Percentiles rank a stretch among this genome's conserved stretches.
phyloP scores from a whole-genome alignment of 64 coral and sea anemone species.

The Porites australiensis region DNA sequence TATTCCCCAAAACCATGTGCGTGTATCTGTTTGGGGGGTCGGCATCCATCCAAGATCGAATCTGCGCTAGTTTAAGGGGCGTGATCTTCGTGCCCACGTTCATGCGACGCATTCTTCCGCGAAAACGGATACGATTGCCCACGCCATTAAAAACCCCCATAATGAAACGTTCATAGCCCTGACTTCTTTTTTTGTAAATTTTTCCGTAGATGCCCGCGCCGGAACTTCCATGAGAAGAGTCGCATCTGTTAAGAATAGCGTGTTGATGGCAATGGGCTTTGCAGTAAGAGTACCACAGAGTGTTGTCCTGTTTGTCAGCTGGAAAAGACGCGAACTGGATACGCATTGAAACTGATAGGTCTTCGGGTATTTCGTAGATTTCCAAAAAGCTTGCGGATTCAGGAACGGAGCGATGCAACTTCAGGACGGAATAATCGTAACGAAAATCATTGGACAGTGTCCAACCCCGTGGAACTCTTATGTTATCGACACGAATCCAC shows the following conservation, averaged over 20 bases:
- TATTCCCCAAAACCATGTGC: background rate
- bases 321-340: slow-evolving; percentile 82
- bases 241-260: slow-evolving; percentile 81
- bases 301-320: slow-evolving; percentile 62
- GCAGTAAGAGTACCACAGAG: slow-evolving; percentile 85
- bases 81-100: slow-evolving; percentile 73
- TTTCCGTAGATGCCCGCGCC: slow-evolving; percentile 79
- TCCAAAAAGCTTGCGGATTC: slow-evolving; percentile 27
- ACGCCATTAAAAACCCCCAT: slow-evolving; percentile 81
- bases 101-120: background rate
- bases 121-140: slow-evolving; percentile 11
- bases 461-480: slow-evolving; percentile 83
- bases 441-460: slow-evolving; percentile 28
- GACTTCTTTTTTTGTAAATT: background rate
- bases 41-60: slow-evolving; percentile 49
- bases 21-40: background rate
- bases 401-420: slow-evolving; percentile 33
- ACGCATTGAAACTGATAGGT: background rate
- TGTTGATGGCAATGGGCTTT: slow-evolving; percentile 38
- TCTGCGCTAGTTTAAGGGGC: slow-evolving; percentile 61
- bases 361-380: slow-evolving; percentile 39
- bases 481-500: slow-evolving; percentile 50
- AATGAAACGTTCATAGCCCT: slow-evolving; percentile 31
- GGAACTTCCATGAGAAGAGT: slow-evolving; percentile 72
- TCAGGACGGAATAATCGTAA: slow-evolving; percentile 83